Evolutionary conservation across 2,113 vertebrate species (phyloP), one percentile per base, ranked within the genome.

Genomic region (Corythornis cristatus): DNA sequence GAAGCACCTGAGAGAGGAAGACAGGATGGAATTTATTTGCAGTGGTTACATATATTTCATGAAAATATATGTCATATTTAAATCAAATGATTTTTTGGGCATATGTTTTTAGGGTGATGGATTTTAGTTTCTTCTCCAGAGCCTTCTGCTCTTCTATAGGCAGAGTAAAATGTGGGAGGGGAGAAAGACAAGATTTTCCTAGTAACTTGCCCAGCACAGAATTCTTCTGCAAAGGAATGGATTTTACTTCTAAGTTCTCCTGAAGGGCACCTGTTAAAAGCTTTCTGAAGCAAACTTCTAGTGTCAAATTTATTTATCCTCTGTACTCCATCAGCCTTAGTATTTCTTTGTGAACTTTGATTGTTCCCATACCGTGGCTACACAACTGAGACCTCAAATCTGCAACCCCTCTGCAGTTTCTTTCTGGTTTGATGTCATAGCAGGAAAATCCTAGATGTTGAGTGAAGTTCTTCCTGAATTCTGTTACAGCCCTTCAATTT

Each of bases 51-150:
- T 0, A 0, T 8, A 8, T 64, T 53, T 68, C 18, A 48, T 67
- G 22, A 68, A 81, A 84, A 84, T 54, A 29, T 23, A 10, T 1
- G 2, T 48, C 28, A 3, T 42, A 18, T 86, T 82, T 68, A 72
- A 82, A 48, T 53, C 1, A 22, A 56, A 37, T 29, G 0, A 2
- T n/a, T 76, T 56, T 58, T 3, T 4, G 11, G 7, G 29, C 5
- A 2, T 35, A 9, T 37, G 33, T 33, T 89, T 61, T 72, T 42
- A 56, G 46, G 35, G 11, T 86, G 43, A 40, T 66, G 43, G 31
- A 29, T 80, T 88, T 54, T 19, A 16, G 7, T 62, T 64, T 35
- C 43, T 65, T 81, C 43, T 83, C 65, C 58, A 50, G 12, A 74
- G 22, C 15, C 10, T 86, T 84, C 35, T 74, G 21, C 29, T 50